A percentile compares a stretch with the other conserved stretches of the same genome.
These are phyloP conservation scores for Eucera pruinosa DNA, from an alignment of 2,888 invertebrate genomes.

Conservation along the genomic window DNA sequence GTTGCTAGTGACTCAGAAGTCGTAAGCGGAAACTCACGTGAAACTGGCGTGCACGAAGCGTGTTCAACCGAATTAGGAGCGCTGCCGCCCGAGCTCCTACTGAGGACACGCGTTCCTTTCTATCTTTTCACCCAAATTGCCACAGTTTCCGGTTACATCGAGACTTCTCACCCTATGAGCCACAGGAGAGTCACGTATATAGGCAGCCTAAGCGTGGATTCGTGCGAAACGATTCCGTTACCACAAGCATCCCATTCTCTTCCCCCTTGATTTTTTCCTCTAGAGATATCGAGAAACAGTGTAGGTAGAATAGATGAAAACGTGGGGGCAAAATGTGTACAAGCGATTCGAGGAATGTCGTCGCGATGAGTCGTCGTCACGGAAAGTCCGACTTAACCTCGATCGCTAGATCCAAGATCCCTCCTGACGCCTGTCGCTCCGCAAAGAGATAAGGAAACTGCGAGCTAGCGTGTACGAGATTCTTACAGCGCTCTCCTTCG, in stretches of 20 bases:
- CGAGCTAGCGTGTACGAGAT: conserved; percentile 29
- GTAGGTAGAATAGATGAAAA: conserved; percentile 31
- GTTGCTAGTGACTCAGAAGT: background rate
- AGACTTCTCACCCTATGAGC: background rate
- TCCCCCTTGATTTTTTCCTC: conserved; percentile 17
- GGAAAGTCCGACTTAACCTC: conserved; percentile 67
- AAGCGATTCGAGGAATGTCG: conserved; percentile 9
- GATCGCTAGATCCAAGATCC: conserved; percentile 47
- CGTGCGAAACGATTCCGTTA: conserved; percentile 44
- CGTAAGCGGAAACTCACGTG: conserved; percentile 21
- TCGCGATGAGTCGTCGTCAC: conserved; percentile 55
- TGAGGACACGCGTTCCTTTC: background rate
- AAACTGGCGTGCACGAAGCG: conserved; percentile 17
- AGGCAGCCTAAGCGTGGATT: conserved; percentile 19
- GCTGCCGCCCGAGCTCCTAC: background rate
- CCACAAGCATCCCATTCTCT: background rate
- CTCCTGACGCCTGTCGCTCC: conserved; percentile 10
- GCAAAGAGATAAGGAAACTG: conserved; percentile 58
- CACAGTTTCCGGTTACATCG: background rate
- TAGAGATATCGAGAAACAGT: conserved; percentile 11
- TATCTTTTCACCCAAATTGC: too few relatives aligned
- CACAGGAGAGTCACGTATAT: background rate
- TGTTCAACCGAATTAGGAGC: conserved; percentile 25
- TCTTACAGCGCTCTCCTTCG: background rate
- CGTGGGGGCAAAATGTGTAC: conserved; percentile 26